A percentile compares a stretch with the other conserved stretches of the same genome.
phyloP scores from a whole-genome alignment of 2,888 invertebrate genomes.

The Tenthredo distinguenda region DNA sequence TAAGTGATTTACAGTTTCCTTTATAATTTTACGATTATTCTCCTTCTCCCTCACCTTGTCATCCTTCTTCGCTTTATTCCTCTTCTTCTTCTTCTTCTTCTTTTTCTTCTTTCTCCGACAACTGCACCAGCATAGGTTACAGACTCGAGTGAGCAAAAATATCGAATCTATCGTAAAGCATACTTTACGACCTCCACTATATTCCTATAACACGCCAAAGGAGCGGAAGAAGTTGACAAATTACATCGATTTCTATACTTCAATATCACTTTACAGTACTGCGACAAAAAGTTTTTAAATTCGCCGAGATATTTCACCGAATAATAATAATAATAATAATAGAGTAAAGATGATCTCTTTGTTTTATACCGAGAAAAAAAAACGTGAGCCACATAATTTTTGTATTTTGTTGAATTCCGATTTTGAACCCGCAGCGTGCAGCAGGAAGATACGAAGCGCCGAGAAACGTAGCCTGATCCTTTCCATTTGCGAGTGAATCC shows the following conservation, averaged over 20 bases:
- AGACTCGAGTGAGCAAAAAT: background rate
- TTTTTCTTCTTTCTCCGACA: background rate
- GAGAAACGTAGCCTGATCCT: conserved; percentile 22
- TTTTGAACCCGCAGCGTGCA: background rate
- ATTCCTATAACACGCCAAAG: background rate
- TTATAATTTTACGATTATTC: conserved; percentile 42
- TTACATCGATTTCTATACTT: conserved; percentile 10
- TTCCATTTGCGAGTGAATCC: conserved; percentile 31
- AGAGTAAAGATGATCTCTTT: background rate
- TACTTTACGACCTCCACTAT: background rate
- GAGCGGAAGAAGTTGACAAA: conserved; percentile 13
- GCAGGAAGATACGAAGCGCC: conserved; percentile 8
- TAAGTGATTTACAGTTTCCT: conserved; percentile 53
- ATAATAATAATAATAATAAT: background rate
- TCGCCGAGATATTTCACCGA: background rate
- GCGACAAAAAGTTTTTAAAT: background rate
- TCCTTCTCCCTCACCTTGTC: background rate
- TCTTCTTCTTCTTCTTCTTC: background rate
- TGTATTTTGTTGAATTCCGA: background rate
- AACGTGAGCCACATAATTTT: background rate
- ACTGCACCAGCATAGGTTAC: background rate
- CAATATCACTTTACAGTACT: background rate
- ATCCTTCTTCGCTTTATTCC: background rate
- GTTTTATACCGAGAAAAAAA: background rate
- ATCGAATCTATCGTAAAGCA: conserved; percentile 1